Percentiles rank a stretch among this genome's conserved stretches.
These are phyloP conservation scores for Anguilla rostrata DNA, from an alignment of 2,113 vertebrate genomes.

Conservation along the genomic window DNA sequence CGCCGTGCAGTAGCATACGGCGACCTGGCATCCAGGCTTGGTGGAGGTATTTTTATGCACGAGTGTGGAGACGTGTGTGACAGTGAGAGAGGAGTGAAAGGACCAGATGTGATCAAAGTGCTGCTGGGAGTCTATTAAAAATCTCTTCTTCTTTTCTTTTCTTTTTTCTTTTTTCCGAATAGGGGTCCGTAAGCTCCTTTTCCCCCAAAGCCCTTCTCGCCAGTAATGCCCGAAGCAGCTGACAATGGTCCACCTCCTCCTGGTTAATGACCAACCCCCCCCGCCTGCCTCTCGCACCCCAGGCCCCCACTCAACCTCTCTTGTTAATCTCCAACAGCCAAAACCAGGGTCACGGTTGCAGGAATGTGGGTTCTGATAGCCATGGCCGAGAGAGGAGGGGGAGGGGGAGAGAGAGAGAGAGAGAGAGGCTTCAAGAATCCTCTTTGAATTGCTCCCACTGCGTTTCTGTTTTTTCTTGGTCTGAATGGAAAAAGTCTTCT, in stretches of 20 bases:
- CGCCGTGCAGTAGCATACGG: neutral
- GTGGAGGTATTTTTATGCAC: neutral
- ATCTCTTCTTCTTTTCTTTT: slow-evolving; percentile 20
- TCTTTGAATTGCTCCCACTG: slow-evolving; percentile 17
- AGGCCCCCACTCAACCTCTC: neutral
- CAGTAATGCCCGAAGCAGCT: slow-evolving; percentile 9
- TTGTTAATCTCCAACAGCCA: slow-evolving; percentile 8
- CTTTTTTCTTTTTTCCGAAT: slow-evolving; percentile 11
- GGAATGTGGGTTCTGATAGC: slow-evolving; percentile 13
- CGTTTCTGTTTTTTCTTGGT: neutral
- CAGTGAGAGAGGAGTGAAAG: neutral
- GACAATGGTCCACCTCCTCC: slow-evolving; percentile 12
- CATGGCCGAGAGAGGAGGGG: too few relatives aligned
- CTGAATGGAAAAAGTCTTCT: slow-evolving; percentile 14
- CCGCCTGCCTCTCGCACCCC: neutral
- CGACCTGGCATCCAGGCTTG: neutral
- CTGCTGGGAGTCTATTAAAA: slow-evolving; percentile 17
- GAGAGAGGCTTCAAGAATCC: slow-evolving; percentile 19
- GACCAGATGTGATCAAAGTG: slow-evolving; percentile 15
- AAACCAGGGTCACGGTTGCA: slow-evolving; percentile 15
- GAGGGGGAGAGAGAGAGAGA: slow-evolving; percentile 5
- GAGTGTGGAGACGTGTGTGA: neutral
- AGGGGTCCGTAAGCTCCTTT: slow-evolving; percentile 24
- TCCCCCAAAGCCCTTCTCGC: slow-evolving; percentile 16
- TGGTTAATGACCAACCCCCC: neutral